Percentiles rank a stretch among this genome's conserved stretches.
Evolutionary conservation across 2,888 invertebrate genomes (phyloP).

Genomic region (Mythimna loreyi): DNA sequence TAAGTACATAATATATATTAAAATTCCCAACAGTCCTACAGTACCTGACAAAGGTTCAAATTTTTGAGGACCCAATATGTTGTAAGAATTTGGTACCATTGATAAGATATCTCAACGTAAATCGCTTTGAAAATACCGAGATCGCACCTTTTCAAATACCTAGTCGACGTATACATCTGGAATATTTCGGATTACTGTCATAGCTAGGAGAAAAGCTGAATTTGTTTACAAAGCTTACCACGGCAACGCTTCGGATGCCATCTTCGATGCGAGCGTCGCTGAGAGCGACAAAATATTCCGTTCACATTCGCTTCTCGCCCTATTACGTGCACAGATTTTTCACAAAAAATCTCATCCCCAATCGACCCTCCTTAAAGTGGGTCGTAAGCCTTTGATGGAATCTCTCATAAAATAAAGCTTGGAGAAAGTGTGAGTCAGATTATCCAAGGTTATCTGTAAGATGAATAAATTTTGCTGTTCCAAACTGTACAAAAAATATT

Average conservation of each 20-base stretch:
- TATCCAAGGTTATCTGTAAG: conserved; percentile 53
- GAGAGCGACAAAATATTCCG: conserved; percentile 72
- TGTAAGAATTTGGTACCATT: conserved; percentile 1
- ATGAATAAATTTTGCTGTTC: conserved; percentile 60
- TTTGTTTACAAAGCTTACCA: conserved; percentile 61
- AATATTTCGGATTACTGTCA: conserved; percentile 46
- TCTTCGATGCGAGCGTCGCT: conserved; percentile 46
- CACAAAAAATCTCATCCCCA: conserved; percentile 68
- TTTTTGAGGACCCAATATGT: neutral
- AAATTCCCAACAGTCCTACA: neutral
- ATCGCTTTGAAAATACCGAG: conserved; percentile 27
- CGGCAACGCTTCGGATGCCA: conserved; percentile 37
- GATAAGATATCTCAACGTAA: neutral
- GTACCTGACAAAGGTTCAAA: neutral
- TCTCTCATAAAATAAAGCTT: conserved; percentile 70
- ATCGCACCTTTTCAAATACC: conserved; percentile 44
- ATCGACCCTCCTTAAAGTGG: conserved; percentile 70
- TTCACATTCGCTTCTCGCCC: conserved; percentile 67
- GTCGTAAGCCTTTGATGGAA: conserved; percentile 71
- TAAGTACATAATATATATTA: no score
- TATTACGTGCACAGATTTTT: conserved; percentile 76
- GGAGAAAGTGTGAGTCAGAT: conserved; percentile 59
- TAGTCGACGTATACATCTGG: conserved; percentile 21
- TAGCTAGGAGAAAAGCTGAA: conserved; percentile 41
- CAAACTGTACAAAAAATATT: conserved; percentile 34